These are phyloP conservation scores for Parazoanthus darwini DNA, from an alignment of 92 coral and sea anemone species.

Conservation along the genomic window DNA sequence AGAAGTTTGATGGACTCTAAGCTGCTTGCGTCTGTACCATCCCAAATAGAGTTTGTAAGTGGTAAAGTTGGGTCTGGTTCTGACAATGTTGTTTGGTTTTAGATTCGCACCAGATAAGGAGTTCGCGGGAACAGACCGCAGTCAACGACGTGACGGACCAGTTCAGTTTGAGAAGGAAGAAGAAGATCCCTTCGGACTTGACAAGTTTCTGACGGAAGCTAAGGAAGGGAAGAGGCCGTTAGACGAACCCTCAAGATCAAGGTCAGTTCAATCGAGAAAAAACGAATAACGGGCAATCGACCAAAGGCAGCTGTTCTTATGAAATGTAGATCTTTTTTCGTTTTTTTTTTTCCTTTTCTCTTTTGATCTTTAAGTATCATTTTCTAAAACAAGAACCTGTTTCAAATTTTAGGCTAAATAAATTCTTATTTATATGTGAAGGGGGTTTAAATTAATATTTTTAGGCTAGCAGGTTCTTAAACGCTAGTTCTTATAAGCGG, in stretches of 20 bases:
- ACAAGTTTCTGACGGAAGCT: constrained; percentile 98
- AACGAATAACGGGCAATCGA: no score
- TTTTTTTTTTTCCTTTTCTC: not conserved
- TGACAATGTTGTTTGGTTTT: not conserved
- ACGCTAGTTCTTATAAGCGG: no score
- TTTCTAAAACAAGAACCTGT: no score
- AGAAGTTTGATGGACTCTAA: not conserved
- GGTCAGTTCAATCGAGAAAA: constrained; percentile 13
- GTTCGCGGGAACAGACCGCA: constrained; percentile 96
- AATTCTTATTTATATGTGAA: no score
- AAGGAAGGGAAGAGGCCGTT: constrained; percentile 94
- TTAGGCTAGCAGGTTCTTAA: no score
- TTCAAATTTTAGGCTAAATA: no score
- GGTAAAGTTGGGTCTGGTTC: not conserved
- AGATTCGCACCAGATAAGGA: constrained; percentile 96
- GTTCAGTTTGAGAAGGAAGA: constrained; percentile 98
- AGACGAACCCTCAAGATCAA: constrained; percentile 89
- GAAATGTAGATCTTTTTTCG: not conserved
- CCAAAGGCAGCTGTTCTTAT: no score
- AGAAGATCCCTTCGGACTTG: constrained; percentile 96
- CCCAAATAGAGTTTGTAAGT: not conserved
- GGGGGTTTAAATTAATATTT: no score
- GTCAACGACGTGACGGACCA: constrained; percentile 97
- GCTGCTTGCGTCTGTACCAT: not conserved
- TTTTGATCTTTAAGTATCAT: no score